A percentile compares a stretch with the other conserved stretches of the same genome.
Conservation (phyloP, 2,113 vertebrate species). For the Delphinus delphis region DNA sequence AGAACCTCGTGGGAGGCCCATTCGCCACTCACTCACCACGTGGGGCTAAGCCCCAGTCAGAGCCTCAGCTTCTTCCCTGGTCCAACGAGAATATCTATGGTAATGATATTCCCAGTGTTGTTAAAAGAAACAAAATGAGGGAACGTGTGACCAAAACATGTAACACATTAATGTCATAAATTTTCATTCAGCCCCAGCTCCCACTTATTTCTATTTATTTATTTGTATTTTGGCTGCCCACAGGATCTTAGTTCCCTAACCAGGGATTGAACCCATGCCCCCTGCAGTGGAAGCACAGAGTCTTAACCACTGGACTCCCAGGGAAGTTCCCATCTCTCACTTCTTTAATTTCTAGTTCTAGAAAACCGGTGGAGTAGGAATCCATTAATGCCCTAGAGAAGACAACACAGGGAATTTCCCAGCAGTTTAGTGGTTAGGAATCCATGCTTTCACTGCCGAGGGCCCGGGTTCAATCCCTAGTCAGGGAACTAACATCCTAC, state of each 20-base stretch:
- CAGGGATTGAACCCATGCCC: neutral
- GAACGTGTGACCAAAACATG: neutral
- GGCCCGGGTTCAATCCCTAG: neutral
- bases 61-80: neutral
- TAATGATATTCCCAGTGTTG: neutral
- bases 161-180: neutral
- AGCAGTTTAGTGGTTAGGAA: neutral
- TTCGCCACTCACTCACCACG: neutral
- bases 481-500: neutral
- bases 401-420: neutral
- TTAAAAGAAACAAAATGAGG: neutral
- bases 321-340: neutral
- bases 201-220: neutral
- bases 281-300: neutral
- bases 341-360: neutral
- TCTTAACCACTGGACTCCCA: neutral
- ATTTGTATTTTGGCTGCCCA: neutral
- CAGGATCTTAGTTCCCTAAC: neutral
- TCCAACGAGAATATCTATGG: neutral
- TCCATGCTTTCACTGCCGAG: neutral
- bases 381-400: neutral
- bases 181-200: neutral
- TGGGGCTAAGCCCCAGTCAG: neutral
- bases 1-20: accelerated
- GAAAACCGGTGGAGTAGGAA: neutral